phyloP scores from a whole-genome alignment of 1,140 invertebrate genomes.

The Drosophila rufa region DNA sequence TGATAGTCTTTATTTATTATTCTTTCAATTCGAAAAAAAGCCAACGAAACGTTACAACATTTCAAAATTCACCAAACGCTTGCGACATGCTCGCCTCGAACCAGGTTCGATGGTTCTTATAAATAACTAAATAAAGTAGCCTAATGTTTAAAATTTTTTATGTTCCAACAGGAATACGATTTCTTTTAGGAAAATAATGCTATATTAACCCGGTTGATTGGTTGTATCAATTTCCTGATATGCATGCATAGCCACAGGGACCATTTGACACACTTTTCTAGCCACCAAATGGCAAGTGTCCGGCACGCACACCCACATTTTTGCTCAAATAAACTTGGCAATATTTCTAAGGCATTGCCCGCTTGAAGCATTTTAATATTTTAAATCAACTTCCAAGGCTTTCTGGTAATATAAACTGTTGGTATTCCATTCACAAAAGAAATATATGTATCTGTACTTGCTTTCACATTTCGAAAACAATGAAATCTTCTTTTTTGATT shows the following conservation, averaged over 20 bases:
- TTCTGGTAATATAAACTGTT: background rate
- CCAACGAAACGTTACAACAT: slow-evolving; percentile 6
- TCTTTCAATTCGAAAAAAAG: background rate
- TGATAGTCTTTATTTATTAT: slow-evolving; percentile 9
- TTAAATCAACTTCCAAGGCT: slow-evolving; percentile 23
- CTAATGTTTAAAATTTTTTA: background rate
- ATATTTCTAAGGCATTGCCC: slow-evolving; percentile 17
- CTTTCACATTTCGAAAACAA: slow-evolving; percentile 29
- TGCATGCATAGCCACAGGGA: slow-evolving; percentile 17
- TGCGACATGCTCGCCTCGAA: slow-evolving; percentile 18
- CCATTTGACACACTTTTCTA: slow-evolving; percentile 32
- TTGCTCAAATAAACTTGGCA: slow-evolving; percentile 21
- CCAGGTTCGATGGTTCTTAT: background rate
- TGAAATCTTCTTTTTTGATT: slow-evolving; percentile 17
- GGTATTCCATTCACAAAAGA: slow-evolving; percentile 8
- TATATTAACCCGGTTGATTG: background rate
- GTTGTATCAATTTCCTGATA: slow-evolving; percentile 35
- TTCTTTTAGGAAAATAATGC: background rate
- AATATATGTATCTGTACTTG: background rate
- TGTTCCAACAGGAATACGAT: background rate
- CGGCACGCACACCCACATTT: slow-evolving; percentile 32
- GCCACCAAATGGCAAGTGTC: slow-evolving; percentile 32
- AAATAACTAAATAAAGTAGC: background rate
- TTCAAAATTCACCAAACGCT: slow-evolving; percentile 15
- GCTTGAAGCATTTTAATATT: slow-evolving; percentile 36